A percentile compares a stretch with the other conserved stretches of the same genome.
Conservation (phyloP, 2,888 invertebrate genomes). For the Spicauda simplicius region DNA sequence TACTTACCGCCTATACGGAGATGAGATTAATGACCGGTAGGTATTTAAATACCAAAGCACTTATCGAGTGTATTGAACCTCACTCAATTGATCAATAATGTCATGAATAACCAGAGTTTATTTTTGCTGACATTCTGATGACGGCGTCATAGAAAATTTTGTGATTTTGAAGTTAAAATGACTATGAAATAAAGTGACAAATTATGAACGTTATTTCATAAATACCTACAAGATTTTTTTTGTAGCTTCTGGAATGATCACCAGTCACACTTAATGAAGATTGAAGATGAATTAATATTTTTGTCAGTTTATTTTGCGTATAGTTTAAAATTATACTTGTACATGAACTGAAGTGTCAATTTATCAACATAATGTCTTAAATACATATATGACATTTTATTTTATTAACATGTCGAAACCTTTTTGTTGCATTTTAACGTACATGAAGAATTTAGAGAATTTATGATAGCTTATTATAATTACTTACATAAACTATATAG, state of each 20-base stretch:
- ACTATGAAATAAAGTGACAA: background rate
- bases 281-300: background rate
- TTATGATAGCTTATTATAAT: too few relatives aligned
- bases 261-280: background rate
- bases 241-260: background rate
- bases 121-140: background rate
- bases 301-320: too few relatives aligned
- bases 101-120: background rate
- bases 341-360: background rate
- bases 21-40: background rate
- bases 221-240: background rate
- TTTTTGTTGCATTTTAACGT: too few relatives aligned
- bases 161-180: too few relatives aligned
- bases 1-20: background rate
- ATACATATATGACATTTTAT: background rate
- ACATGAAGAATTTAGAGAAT: too few relatives aligned
- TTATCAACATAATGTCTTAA: constrained; percentile 1
- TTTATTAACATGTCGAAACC: background rate
- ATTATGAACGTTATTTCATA: background rate
- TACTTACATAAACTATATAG: too few relatives aligned
- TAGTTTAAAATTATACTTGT: background rate
- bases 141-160: background rate
- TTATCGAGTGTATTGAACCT: constrained; percentile 2
- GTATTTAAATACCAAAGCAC: constrained; percentile 7
- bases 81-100: background rate